These are phyloP conservation scores for Gulo gulo DNA, from an alignment of 2,113 vertebrate genomes.

Conservation along the genomic window DNA sequence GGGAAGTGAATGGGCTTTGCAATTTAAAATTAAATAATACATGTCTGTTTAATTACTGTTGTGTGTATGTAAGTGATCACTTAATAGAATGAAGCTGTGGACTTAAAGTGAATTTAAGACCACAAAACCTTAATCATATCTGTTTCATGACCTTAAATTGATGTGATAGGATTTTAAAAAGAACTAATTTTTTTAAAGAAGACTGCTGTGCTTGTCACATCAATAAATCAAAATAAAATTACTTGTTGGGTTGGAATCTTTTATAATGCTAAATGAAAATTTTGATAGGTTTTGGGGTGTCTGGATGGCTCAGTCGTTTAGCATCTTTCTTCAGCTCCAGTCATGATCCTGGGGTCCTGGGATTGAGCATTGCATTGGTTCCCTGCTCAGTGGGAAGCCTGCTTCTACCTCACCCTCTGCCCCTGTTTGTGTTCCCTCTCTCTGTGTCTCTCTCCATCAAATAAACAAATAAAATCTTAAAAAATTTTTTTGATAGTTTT, in stretches of 20 bases:
- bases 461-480: too few relatives aligned
- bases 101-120: constrained; percentile 44
- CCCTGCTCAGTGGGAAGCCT: too few relatives aligned
- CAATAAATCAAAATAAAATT: constrained; percentile 28
- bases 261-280: constrained; percentile 16
- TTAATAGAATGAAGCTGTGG: constrained; percentile 28
- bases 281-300: not conserved
- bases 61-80: constrained; percentile 13
- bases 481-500: not conserved
- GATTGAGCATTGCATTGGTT: too few relatives aligned
- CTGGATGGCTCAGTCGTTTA: too few relatives aligned
- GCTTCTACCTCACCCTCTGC: too few relatives aligned
- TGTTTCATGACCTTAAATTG: constrained; percentile 45
- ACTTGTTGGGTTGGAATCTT: not conserved
- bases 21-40: constrained; percentile 63
- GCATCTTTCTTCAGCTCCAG: too few relatives aligned
- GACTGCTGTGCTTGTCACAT: not conserved
- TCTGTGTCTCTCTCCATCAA: too few relatives aligned
- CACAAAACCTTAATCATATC: constrained; percentile 14
- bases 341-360: too few relatives aligned
- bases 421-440: too few relatives aligned
- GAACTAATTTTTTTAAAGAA: constrained; percentile 25
- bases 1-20: constrained; percentile 24
- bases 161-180: constrained; percentile 18
- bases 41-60: constrained; percentile 38